These are phyloP conservation scores for Raillietiella orientalis DNA, from an alignment of 2,888 invertebrate genomes.

Conservation along the genomic window DNA sequence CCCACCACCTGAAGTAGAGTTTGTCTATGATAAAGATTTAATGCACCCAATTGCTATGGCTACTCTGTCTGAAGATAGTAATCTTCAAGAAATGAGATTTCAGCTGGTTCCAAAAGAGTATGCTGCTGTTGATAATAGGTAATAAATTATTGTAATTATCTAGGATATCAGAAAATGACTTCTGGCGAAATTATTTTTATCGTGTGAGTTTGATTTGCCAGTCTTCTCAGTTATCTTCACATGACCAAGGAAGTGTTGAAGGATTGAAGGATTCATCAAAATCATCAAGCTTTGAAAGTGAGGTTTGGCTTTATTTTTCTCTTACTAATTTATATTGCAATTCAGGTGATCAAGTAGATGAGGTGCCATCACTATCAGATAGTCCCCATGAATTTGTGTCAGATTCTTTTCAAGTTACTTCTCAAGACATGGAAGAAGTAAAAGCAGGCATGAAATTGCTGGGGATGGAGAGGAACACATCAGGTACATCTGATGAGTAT, in stretches of 20 bases:
- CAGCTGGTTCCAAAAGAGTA: constrained; percentile 97
- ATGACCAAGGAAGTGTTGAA: constrained; percentile 19
- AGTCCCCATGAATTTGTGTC: constrained; percentile 49
- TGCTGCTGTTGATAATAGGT: constrained; percentile 1
- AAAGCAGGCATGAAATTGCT: constrained; percentile 40
- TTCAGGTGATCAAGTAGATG: too few species aligned
- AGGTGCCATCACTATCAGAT: too few species aligned
- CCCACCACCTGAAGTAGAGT: constrained; percentile 80
- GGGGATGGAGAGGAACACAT: constrained; percentile 22
- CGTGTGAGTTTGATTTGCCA: constrained; percentile 92
- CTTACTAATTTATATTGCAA: too few species aligned
- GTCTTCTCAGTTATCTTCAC: constrained; percentile 48
- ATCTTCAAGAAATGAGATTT: constrained; percentile 93
- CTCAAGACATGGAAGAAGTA: constrained; percentile 31
- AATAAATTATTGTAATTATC: not conserved
- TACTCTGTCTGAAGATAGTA: constrained; percentile 76
- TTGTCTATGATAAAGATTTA: constrained; percentile 73
- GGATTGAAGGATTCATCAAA: too few species aligned
- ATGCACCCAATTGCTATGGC: constrained; percentile 76
- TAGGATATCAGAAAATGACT: constrained; percentile 76
- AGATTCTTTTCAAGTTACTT: constrained; percentile 30
- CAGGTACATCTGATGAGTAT: too few species aligned
- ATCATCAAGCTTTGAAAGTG: too few species aligned
- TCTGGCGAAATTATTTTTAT: constrained; percentile 99
- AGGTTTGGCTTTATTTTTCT: too few species aligned